These are phyloP conservation scores for Papilio polytes DNA, from an alignment of 1,140 invertebrate species.

Conservation along the genomic window DNA sequence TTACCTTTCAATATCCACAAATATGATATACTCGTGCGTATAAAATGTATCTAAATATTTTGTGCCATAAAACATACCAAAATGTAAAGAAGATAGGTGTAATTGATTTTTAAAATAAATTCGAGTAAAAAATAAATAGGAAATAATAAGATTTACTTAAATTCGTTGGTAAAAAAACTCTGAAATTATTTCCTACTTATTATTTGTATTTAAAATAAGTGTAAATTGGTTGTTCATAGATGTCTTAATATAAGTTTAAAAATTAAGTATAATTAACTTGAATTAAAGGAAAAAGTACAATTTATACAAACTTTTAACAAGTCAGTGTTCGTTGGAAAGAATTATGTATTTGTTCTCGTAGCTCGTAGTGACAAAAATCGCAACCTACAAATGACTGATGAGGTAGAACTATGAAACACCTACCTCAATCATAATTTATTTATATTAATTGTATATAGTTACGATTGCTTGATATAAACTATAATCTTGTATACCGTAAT, in stretches of 20 bases:
- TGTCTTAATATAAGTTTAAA: not conserved
- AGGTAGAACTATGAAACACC: slow-evolving; percentile 32
- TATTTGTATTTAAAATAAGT: slow-evolving; percentile 7
- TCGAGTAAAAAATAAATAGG: slow-evolving; percentile 5
- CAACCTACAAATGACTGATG: slow-evolving; percentile 32
- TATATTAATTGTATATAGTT: slow-evolving; percentile 24
- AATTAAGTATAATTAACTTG: not conserved
- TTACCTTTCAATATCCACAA: slow-evolving; percentile 42
- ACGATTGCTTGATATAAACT: slow-evolving; percentile 3
- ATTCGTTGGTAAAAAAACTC: not conserved
- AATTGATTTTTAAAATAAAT: not conserved
- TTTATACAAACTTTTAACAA: not conserved
- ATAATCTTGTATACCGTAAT: not conserved
- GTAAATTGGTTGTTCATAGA: slow-evolving; percentile 27
- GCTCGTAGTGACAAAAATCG: not conserved
- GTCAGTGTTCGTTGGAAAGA: not conserved
- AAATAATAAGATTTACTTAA: not conserved
- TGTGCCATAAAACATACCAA: slow-evolving; percentile 54
- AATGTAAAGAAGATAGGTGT: slow-evolving; percentile 43
- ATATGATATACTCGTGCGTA: slow-evolving; percentile 36
- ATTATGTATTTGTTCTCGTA: not conserved
- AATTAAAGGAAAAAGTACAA: not conserved
- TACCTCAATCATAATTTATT: slow-evolving; percentile 37
- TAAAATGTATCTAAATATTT: slow-evolving; percentile 36
- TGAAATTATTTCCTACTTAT: slow-evolving; percentile 33